A percentile compares a stretch with the other conserved stretches of the same genome.
Evolutionary conservation across 2,113 vertebrate species (phyloP).

Genomic region (Aldabrachelys gigantea): DNA sequence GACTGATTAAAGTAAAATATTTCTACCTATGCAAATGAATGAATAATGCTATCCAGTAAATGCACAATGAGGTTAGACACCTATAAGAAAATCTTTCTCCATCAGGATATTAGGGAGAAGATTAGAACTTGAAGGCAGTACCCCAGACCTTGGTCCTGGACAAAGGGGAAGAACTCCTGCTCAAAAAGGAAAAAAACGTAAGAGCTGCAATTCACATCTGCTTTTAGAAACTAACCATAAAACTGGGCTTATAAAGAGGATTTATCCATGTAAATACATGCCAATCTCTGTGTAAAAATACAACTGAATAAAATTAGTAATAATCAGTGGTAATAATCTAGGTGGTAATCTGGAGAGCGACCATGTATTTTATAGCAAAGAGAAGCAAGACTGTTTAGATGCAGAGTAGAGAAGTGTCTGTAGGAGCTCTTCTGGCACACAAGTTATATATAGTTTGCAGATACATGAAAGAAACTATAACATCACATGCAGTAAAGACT

Average conservation of each 20-base stretch:
- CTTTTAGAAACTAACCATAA: neutral
- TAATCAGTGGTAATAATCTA: neutral
- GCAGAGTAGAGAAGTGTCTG: neutral
- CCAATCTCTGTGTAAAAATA: neutral
- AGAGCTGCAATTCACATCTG: accelerated
- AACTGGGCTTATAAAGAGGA: neutral
- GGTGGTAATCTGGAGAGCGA: neutral
- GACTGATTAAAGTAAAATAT: neutral
- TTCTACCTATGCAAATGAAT: neutral
- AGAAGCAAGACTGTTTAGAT: neutral
- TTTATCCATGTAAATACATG: neutral
- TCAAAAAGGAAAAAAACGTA: neutral
- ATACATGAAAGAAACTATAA: neutral
- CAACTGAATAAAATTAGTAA: neutral
- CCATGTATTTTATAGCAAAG: neutral
- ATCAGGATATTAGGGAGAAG: neutral
- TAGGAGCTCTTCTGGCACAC: neutral
- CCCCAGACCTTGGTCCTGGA: neutral
- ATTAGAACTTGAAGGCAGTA: neutral
- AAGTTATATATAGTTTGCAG: neutral
- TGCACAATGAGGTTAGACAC: neutral
- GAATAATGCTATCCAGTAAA: neutral
- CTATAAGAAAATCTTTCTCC: neutral
- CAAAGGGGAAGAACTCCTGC: neutral
- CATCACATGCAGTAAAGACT: neutral